Percentiles rank a stretch among this genome's conserved stretches.
Evolutionary conservation across 2,797 vertebrate genomes (phyloP).

Genomic region (Crax fasciolata): DNA sequence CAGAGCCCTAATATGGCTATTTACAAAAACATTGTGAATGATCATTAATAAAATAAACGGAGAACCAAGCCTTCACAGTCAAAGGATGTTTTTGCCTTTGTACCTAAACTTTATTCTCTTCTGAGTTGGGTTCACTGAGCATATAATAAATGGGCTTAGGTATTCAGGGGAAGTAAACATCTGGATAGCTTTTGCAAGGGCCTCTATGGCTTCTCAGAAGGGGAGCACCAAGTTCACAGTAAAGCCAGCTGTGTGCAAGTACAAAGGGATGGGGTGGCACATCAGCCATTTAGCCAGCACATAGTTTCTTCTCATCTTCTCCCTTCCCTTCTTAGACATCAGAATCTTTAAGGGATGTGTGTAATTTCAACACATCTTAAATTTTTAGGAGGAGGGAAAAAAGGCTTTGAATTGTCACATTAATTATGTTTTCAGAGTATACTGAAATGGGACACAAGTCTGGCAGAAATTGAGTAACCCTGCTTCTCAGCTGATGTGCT

Average conservation of each 20-base stretch:
- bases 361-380: background rate
- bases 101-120: background rate
- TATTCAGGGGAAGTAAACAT: background rate
- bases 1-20: background rate
- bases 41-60: background rate
- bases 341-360: background rate
- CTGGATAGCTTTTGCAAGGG: background rate
- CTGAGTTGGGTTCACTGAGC: background rate
- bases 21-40: background rate
- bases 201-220: background rate
- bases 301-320: background rate
- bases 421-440: background rate
- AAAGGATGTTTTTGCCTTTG: background rate
- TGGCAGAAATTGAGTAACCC: background rate
- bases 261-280: background rate
- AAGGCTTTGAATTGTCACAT: background rate
- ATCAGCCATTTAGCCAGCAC: background rate
- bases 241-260: background rate
- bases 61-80: background rate
- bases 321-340: background rate
- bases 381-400: background rate
- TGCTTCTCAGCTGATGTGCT: slow-evolving; percentile 24
- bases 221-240: background rate
- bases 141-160: background rate
- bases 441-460: background rate